Evolutionary conservation across 2,113 vertebrate genomes (phyloP).

Genomic region (Stercorarius parasiticus): DNA sequence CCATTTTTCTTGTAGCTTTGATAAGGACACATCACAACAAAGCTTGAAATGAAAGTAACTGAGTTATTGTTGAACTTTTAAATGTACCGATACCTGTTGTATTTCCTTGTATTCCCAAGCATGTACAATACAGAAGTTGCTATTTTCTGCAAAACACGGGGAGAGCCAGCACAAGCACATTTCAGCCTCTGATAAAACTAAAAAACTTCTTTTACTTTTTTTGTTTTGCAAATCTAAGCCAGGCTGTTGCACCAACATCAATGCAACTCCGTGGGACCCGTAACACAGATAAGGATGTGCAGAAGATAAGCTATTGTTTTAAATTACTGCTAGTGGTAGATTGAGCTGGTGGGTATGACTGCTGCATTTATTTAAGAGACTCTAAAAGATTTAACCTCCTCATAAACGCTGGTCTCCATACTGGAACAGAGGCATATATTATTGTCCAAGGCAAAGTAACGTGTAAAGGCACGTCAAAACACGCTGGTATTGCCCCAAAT

Average conservation of each 20-base stretch:
- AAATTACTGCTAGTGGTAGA: neutral
- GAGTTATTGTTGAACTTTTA: neutral
- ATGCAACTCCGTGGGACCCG: neutral
- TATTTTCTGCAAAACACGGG: neutral
- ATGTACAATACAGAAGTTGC: neutral
- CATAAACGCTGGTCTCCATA: neutral
- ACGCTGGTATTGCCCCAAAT: neutral
- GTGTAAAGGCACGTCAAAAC: neutral
- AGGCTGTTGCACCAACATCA: neutral
- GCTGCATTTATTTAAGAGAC: neutral
- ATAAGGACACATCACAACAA: neutral
- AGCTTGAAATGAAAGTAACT: neutral
- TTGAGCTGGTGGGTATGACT: neutral
- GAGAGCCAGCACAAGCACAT: neutral
- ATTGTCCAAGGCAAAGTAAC: neutral
- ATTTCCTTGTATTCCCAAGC: neutral
- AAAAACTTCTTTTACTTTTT: neutral
- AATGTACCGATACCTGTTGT: neutral
- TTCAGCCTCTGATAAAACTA: neutral
- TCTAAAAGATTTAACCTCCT: neutral
- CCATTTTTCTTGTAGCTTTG: neutral
- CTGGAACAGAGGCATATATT: neutral
- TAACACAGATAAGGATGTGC: neutral
- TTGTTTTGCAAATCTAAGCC: neutral
- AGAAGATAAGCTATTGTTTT: neutral